Base-by-base conservation (phyloP, 1,140 invertebrate genomes). In the Diorhabda carinulata region DNA sequence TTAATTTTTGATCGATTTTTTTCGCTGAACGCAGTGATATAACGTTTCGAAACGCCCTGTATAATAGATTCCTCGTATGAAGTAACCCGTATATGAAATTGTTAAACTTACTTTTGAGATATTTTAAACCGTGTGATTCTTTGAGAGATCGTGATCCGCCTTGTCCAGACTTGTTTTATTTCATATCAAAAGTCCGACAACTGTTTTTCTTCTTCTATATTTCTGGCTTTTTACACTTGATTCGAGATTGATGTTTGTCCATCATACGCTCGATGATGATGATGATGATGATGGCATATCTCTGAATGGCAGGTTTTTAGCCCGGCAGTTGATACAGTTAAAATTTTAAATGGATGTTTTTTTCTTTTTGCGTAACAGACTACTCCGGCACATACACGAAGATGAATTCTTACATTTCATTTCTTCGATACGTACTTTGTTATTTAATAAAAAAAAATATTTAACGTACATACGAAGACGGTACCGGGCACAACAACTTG, bases 231-330 rank as follows among this genome's bases (percentile, higher is more conserved):
- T 52, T 52, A 52, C 47, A 52, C 47, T 52, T 4, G 47, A 52
- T 52, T 52, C 47, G n/a, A 52, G 47, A 52, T 52, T 52, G 47
- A 52, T 52, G 47, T 52, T 52, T n/a, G 47, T 52, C 47, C 47
- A n/a, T 52, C 47, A 52, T 52, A 52, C 47, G 47, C 3, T n/a
- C 47, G 47, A 52, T 8, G 47, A 52, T 52, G 47, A 52, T 52
- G 47, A 9, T 9, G 47, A 52, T 8, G 47, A 52, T 52, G 47
- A 52, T 52, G 47, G 47, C 47, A 52, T 52, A 8, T 25, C 25
- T 52, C 47, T 52, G 47, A 52, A 52, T 52, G 47, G 47, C 47
- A 52, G 47, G 47, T 52, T 52, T 52, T 52, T 52, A 52, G 47
- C 47, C 47, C 6, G 47, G 3, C 47, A 52, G n/a, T 8, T n/a